Conservation (phyloP, 1,140 invertebrate genomes). For the Laodelphax striatellus region DNA sequence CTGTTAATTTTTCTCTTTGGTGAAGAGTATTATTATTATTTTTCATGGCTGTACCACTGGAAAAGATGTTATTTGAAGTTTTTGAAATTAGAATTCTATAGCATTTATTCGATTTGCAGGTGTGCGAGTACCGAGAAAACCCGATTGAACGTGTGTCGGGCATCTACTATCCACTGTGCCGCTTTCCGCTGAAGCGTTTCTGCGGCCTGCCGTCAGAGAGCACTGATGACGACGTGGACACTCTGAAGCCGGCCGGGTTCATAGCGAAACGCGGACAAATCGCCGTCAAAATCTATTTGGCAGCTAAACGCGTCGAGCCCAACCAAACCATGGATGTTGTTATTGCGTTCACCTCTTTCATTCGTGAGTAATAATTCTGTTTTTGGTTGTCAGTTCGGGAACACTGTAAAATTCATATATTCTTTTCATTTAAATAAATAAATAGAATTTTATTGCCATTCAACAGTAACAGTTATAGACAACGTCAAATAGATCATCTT, state of each 20-base stretch:
- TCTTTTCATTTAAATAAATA: too few relatives aligned
- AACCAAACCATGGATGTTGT: slow-evolving; percentile 9
- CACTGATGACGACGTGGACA: neutral
- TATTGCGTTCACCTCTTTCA: slow-evolving; percentile 15
- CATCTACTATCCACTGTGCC: neutral
- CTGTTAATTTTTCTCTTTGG: too few relatives aligned
- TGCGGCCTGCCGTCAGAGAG: neutral
- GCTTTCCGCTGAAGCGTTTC: neutral
- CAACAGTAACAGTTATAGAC: too few relatives aligned
- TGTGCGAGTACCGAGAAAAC: neutral
- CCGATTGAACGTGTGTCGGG: neutral
- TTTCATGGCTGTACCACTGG: too few relatives aligned
- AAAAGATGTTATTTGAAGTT: too few relatives aligned
- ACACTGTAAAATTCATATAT: too few relatives aligned
- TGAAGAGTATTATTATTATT: too few relatives aligned
- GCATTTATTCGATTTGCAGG: neutral
- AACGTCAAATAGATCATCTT: too few relatives aligned
- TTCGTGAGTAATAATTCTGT: neutral
- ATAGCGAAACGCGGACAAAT: slow-evolving; percentile 1
- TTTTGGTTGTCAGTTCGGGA: too few relatives aligned
- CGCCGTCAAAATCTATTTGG: slow-evolving; percentile 10
- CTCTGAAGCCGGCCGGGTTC: neutral
- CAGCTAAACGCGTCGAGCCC: slow-evolving; percentile 5
- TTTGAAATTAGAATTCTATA: too few relatives aligned
- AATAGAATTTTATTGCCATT: too few relatives aligned